Evolutionary conservation across 2,888 invertebrate genomes (phyloP).

Genomic region (Ommatoiulus sabulosus): DNA sequence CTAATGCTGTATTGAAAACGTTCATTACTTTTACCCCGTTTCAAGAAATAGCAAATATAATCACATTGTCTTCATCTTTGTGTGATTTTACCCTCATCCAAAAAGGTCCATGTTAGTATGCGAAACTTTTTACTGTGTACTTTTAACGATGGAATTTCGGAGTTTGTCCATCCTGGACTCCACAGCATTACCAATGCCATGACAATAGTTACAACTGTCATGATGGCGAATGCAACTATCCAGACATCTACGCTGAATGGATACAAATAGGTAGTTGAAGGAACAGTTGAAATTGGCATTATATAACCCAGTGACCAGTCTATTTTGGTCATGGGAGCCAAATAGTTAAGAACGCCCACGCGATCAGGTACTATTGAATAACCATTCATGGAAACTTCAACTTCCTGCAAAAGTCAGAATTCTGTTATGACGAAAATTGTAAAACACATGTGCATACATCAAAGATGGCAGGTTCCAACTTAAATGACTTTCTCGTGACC

Average conservation of each 20-base stretch:
- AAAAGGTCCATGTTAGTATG: constrained; percentile 44
- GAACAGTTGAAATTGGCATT: constrained; percentile 2
- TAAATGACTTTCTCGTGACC: too few relatives aligned
- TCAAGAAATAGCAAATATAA: too few relatives aligned
- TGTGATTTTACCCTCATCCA: constrained; percentile 45
- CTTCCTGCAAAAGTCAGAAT: neutral
- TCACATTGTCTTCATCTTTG: too few relatives aligned
- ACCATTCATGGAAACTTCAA: neutral
- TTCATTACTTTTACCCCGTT: too few relatives aligned
- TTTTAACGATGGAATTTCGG: neutral
- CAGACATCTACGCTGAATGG: constrained; percentile 24
- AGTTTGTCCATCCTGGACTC: constrained; percentile 39
- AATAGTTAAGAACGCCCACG: neutral
- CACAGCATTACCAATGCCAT: constrained; percentile 25
- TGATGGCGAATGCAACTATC: neutral
- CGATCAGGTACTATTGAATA: neutral
- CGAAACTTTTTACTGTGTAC: constrained; percentile 33
- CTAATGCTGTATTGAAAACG: neutral
- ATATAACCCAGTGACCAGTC: neutral
- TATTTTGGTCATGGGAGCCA: neutral
- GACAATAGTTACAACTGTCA: neutral
- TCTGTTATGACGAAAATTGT: too few relatives aligned
- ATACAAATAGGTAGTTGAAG: constrained; percentile 37
- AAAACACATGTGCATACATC: too few relatives aligned
- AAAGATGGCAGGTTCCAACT: too few relatives aligned